Evolutionary conservation across 2,888 invertebrate genomes (phyloP).

Genomic region (Dasysyrphus albostriatus): DNA sequence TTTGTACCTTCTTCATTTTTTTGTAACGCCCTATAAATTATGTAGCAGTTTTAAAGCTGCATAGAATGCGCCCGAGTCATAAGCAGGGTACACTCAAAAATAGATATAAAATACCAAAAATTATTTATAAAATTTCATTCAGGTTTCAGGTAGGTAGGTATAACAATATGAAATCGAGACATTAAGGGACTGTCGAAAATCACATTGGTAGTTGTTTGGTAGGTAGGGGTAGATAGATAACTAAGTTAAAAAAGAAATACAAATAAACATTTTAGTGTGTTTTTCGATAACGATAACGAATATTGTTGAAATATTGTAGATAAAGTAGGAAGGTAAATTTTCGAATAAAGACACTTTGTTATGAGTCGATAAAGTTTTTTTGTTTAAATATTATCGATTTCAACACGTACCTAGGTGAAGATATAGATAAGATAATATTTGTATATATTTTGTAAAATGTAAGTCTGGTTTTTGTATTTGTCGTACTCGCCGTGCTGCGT

Average conservation of each 20-base stretch:
- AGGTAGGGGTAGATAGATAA: slow-evolving; percentile 9
- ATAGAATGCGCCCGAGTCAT: not conserved
- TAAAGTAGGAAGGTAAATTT: slow-evolving; percentile 34
- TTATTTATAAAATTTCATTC: slow-evolving; percentile 43
- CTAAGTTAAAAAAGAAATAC: slow-evolving; percentile 38
- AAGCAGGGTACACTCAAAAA: not conserved
- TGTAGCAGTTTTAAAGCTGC: not conserved
- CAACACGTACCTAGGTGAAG: slow-evolving; percentile 28
- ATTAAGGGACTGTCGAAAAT: slow-evolving; percentile 59
- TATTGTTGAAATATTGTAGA: slow-evolving; percentile 69
- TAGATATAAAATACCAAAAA: not conserved
- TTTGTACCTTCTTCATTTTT: too few species aligned
- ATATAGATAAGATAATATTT: slow-evolving; percentile 53
- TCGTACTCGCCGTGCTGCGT: not conserved
- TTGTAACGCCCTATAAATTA: not conserved
- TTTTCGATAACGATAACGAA: slow-evolving; percentile 70
- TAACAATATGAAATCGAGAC: slow-evolving; percentile 56
- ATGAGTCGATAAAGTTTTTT: not conserved
- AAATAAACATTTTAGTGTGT: slow-evolving; percentile 57
- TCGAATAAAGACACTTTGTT: slow-evolving; percentile 3
- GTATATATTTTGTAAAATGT: slow-evolving; percentile 33
- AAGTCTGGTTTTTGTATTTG: slow-evolving; percentile 24
- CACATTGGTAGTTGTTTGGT: slow-evolving; percentile 14
- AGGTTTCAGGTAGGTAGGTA: slow-evolving; percentile 50
- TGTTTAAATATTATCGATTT: slow-evolving; percentile 56